Evolutionary conservation across 2,888 invertebrate species (phyloP).

Genomic region (Balanococcus diminutus): DNA sequence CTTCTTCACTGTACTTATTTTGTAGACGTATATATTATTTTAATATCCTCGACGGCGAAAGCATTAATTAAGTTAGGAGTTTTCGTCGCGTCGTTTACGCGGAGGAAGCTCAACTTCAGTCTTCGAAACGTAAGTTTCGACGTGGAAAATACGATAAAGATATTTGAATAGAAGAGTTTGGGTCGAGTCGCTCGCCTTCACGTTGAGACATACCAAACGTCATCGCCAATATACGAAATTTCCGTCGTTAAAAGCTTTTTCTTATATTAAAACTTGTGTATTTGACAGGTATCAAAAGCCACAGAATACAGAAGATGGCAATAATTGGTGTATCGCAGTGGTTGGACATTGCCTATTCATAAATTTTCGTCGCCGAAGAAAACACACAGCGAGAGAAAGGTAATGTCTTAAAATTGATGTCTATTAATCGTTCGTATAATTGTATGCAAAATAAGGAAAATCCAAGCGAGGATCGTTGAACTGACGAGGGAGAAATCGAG

Average conservation of each 20-base stretch:
- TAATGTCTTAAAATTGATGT: not conserved
- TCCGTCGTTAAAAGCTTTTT: not conserved
- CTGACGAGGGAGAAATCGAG: too few species aligned
- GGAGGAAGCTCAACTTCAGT: not conserved
- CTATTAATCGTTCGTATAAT: not conserved
- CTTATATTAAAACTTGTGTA: conserved; percentile 23
- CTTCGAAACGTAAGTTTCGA: not conserved
- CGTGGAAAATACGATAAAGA: not conserved
- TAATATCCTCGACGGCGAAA: not conserved
- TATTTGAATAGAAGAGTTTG: not conserved
- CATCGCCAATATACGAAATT: not conserved
- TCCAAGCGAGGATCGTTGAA: not conserved
- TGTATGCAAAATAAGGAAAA: not conserved
- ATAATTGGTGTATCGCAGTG: not conserved
- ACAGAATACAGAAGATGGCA: not conserved
- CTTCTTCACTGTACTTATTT: not conserved
- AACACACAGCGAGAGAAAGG: not conserved
- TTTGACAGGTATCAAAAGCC: conserved; percentile 25
- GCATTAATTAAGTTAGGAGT: conserved; percentile 26
- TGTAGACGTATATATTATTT: not conserved
- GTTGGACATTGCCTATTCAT: not conserved
- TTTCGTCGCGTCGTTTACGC: not conserved
- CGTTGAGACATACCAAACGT: not conserved
- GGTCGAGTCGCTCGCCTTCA: not conserved
- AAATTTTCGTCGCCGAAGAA: not conserved